Percentiles rank a stretch among this genome's conserved stretches.
phyloP scores from a whole-genome alignment of 2,797 vertebrate genomes.

The Melopsittacus undulatus region DNA sequence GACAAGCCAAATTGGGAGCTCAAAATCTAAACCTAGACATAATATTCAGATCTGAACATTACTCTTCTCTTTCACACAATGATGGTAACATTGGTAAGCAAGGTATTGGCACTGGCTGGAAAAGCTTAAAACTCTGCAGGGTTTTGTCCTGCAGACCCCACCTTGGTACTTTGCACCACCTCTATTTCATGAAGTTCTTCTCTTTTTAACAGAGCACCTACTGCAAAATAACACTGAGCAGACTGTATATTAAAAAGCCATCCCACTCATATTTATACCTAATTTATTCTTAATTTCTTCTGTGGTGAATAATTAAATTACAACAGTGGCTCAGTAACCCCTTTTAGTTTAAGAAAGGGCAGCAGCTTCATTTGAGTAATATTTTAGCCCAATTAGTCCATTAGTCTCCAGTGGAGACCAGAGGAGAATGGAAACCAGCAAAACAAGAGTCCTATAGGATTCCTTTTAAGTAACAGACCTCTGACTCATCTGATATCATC shows the following conservation, averaged over 20 bases:
- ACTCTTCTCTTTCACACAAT: neutral
- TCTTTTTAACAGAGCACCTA: conserved; percentile 51
- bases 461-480: conserved; percentile 67
- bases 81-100: neutral
- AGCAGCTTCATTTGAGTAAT: conserved; percentile 75
- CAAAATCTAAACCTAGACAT: neutral
- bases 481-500: conserved; percentile 59
- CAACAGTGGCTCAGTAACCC: conserved; percentile 70
- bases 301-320: conserved; percentile 74
- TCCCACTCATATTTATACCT: conserved; percentile 67
- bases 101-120: neutral
- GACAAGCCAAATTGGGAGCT: neutral
- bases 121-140: neutral
- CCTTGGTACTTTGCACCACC: neutral
- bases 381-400: conserved; percentile 74
- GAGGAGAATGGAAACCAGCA: conserved; percentile 52
- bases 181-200: conserved; percentile 15
- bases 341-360: conserved; percentile 72
- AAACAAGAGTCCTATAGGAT: conserved; percentile 54
- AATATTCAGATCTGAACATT: neutral
- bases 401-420: conserved; percentile 75
- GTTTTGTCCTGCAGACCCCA: neutral
- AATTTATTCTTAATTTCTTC: conserved; percentile 73
- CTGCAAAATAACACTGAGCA: conserved; percentile 61
- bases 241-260: conserved; percentile 64